These are phyloP conservation scores for Diarsia dahlii DNA, from an alignment of 2,888 invertebrate genomes.

Conservation along the genomic window DNA sequence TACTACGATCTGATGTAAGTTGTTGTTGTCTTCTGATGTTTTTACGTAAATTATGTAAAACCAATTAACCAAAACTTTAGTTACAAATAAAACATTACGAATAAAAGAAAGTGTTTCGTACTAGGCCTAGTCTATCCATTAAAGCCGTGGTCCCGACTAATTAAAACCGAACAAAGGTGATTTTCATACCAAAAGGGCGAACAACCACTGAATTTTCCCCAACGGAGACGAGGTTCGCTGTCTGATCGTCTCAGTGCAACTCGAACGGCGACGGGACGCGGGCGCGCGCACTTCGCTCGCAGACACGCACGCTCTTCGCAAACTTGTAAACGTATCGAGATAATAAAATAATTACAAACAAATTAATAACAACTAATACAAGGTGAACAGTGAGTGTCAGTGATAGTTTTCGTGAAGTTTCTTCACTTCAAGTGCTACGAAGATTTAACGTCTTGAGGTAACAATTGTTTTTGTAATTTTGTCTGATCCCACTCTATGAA, in stretches of 20 bases:
- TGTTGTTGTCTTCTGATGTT: too few species aligned
- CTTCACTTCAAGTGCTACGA: constrained; percentile 7
- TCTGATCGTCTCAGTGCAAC: constrained; percentile 74
- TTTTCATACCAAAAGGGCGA: constrained; percentile 60
- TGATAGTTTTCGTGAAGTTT: constrained; percentile 55
- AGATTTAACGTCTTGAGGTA: constrained; percentile 51
- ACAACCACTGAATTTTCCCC: constrained; percentile 64
- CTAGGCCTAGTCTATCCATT: constrained; percentile 12
- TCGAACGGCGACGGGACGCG: constrained; percentile 72
- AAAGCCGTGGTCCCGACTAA: constrained; percentile 35
- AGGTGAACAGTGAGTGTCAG: constrained; percentile 61
- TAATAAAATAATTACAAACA: constrained; percentile 45
- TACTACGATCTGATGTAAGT: too few species aligned
- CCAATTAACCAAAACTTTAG: background rate
- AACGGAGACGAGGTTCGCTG: constrained; percentile 36
- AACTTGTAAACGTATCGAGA: constrained; percentile 67
- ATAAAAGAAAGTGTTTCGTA: background rate
- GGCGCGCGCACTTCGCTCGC: constrained; percentile 61
- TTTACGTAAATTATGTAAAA: too few species aligned
- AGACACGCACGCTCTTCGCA: constrained; percentile 59
- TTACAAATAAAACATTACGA: background rate
- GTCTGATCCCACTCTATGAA: constrained; percentile 50
- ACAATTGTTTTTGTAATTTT: constrained; percentile 62
- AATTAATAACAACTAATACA: constrained; percentile 19
- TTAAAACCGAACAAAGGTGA: constrained; percentile 50